These are phyloP conservation scores for Meda fulgida DNA, from an alignment of 2,797 vertebrate genomes.

Conservation along the genomic window DNA sequence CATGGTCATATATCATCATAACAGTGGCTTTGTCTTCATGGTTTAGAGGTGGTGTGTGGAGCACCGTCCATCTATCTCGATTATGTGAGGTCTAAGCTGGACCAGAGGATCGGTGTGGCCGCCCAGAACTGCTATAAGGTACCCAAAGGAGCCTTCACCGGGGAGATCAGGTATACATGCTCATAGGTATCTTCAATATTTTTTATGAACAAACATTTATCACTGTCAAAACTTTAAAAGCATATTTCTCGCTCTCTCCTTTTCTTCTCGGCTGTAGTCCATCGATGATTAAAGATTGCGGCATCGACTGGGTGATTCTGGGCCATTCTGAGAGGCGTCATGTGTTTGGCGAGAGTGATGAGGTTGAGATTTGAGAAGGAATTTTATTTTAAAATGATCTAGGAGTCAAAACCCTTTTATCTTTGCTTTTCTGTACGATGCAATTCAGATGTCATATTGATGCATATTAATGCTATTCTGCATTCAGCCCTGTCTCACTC, in stretches of 20 bases:
- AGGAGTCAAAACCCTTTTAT: background rate
- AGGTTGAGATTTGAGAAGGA: slow-evolving; percentile 74
- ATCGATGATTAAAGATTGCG: slow-evolving; percentile 87
- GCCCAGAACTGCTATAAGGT: slow-evolving; percentile 89
- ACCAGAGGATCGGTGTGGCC: slow-evolving; percentile 80
- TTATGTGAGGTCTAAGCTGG: slow-evolving; percentile 80
- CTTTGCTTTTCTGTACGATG: background rate
- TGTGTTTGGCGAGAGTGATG: slow-evolving; percentile 85
- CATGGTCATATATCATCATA: slow-evolving; percentile 2
- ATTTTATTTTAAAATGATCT: background rate
- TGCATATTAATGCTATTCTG: background rate
- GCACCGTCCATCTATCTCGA: slow-evolving; percentile 84
- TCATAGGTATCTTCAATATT: background rate
- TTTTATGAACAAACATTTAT: background rate
- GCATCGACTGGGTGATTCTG: slow-evolving; percentile 83
- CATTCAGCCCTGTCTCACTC: slow-evolving; percentile 1
- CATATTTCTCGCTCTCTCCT: background rate
- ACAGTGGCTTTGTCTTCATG: background rate
- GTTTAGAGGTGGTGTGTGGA: slow-evolving; percentile 85
- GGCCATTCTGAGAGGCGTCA: slow-evolving; percentile 86
- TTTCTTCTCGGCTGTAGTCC: slow-evolving; percentile 71
- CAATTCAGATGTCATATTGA: background rate
- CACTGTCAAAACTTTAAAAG: background rate
- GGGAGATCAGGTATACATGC: slow-evolving; percentile 82
- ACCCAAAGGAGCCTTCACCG: slow-evolving; percentile 85